Percentiles rank a stretch among this genome's conserved stretches.
phyloP scores from a whole-genome alignment of 2,797 vertebrate species.

The Chanos chanos region DNA sequence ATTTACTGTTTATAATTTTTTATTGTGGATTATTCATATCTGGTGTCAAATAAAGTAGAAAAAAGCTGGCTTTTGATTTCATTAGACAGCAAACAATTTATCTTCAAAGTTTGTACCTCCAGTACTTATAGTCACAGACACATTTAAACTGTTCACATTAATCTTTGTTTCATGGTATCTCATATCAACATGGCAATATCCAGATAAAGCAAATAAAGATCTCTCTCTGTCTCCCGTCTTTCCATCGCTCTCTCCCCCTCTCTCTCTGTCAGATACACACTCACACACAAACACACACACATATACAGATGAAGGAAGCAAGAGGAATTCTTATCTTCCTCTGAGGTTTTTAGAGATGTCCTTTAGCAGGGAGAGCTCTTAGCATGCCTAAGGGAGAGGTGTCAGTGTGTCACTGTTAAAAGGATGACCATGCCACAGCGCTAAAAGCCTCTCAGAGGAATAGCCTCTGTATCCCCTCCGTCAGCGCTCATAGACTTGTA shows the following conservation, averaged over 20 bases:
- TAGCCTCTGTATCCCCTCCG: slow-evolving; percentile 25
- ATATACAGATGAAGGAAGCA: neutral
- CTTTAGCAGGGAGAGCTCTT: slow-evolving; percentile 9
- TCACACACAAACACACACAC: neutral
- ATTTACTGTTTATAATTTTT: no score
- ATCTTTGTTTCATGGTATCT: no score
- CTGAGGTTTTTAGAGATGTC: neutral
- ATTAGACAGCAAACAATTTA: no score
- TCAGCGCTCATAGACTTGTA: slow-evolving; percentile 10
- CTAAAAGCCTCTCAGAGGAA: slow-evolving; percentile 38
- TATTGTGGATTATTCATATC: no score
- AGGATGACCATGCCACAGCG: slow-evolving; percentile 22
- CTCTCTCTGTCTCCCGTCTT: neutral
- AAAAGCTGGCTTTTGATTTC: no score
- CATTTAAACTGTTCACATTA: no score
- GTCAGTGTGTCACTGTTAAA: slow-evolving; percentile 24
- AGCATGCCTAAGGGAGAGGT: slow-evolving; percentile 8
- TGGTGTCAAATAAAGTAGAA: no score
- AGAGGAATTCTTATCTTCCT: neutral
- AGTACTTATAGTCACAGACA: no score
- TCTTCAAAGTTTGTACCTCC: neutral
- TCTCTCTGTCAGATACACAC: neutral
- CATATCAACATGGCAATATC: no score
- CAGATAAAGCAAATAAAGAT: neutral
- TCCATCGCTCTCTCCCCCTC: neutral